These are phyloP conservation scores for Agrypnus murinus DNA, from an alignment of 2,888 invertebrate genomes.

Conservation along the genomic window DNA sequence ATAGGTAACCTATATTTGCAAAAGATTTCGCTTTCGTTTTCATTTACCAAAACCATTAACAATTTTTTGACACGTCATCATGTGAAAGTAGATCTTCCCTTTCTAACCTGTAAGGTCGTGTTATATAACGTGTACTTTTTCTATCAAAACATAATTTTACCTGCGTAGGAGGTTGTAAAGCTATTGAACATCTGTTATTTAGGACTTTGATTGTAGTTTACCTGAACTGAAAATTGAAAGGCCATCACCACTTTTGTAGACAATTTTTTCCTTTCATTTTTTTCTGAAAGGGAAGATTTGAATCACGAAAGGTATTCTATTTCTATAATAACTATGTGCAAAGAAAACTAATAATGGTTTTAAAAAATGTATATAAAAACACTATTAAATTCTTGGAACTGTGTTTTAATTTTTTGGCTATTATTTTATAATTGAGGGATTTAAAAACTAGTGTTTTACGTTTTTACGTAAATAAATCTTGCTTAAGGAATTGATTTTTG, in stretches of 20 bases:
- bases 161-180: slow-evolving; percentile 15
- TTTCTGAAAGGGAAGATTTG: slow-evolving; percentile 23
- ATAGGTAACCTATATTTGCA: slow-evolving; percentile 40
- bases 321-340: slow-evolving; percentile 22
- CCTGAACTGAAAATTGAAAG: slow-evolving; percentile 29
- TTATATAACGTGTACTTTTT: slow-evolving; percentile 21
- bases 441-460: too few relatives aligned
- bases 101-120: slow-evolving; percentile 12
- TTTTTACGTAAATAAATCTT: too few relatives aligned
- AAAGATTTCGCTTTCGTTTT: slow-evolving; percentile 38
- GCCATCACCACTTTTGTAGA: slow-evolving; percentile 17
- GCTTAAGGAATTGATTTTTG: too few relatives aligned
- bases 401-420: too few relatives aligned
- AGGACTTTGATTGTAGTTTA: slow-evolving; percentile 29
- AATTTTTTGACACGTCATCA: slow-evolving; percentile 27
- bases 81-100: slow-evolving; percentile 26
- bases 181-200: slow-evolving; percentile 32
- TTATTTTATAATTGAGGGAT: too few relatives aligned
- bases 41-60: slow-evolving; percentile 27
- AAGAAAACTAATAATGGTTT: neutral
- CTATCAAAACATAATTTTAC: slow-evolving; percentile 28
- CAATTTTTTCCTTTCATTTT: neutral
- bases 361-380: neutral
- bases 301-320: slow-evolving; percentile 21
- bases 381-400: slow-evolving; percentile 6